A percentile compares a stretch with the other conserved stretches of the same genome.
Conservation (phyloP, 2,888 invertebrate species). For the Papilio gigon region DNA sequence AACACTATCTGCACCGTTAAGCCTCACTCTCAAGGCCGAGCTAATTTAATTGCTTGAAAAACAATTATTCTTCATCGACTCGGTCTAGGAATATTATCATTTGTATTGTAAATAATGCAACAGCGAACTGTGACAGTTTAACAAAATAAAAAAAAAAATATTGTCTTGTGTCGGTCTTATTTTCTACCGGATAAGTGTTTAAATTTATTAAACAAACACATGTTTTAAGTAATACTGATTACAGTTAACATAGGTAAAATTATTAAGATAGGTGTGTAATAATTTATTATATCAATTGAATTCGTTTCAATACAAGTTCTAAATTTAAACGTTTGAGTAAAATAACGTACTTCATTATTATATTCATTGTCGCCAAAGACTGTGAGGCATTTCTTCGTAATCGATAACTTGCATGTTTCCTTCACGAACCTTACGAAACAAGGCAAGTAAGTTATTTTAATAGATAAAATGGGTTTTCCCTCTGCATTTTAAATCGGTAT, state of each 20-base stretch:
- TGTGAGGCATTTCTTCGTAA: neutral
- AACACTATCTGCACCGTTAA: constrained; percentile 37
- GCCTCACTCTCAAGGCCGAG: constrained; percentile 41
- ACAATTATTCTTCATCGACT: constrained; percentile 32
- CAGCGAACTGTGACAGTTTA: neutral
- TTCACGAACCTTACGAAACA: neutral
- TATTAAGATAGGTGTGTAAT: too few relatives aligned
- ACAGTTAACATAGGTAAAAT: too few relatives aligned
- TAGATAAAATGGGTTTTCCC: constrained; percentile 17
- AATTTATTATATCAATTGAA: too few relatives aligned
- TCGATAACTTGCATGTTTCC: constrained; percentile 5
- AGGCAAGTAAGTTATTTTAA: neutral
- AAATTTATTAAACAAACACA: too few relatives aligned
- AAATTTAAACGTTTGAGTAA: neutral
- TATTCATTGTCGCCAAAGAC: neutral
- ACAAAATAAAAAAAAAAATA: neutral
- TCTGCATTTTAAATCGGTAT: constrained; percentile 14
- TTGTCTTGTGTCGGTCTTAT: too few relatives aligned
- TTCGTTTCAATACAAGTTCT: too few relatives aligned
- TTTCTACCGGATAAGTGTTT: too few relatives aligned
- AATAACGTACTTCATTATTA: neutral
- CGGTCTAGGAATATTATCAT: constrained; percentile 30
- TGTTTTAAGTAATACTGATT: too few relatives aligned
- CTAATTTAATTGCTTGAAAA: constrained; percentile 38
- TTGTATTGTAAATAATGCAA: constrained; percentile 25